phyloP scores from a whole-genome alignment of 23 tunicate species.

The Styela clava region DNA sequence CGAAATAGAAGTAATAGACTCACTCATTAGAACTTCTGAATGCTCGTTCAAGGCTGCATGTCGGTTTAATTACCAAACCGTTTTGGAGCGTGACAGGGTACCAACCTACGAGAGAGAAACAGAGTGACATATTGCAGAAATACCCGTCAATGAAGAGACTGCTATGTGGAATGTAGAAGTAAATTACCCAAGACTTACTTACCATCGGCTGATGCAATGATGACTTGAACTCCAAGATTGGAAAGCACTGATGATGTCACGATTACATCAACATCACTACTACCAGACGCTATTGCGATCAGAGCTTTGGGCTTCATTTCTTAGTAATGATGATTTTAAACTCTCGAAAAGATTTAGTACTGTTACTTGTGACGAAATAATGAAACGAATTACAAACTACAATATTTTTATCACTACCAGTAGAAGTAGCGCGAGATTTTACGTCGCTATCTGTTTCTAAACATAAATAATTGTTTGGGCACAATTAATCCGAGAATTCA shows the following conservation, averaged over 20 bases:
- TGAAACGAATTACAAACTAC: no score
- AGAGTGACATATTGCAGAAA: neutral
- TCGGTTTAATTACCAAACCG: constrained; percentile 36
- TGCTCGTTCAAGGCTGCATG: constrained; percentile 33
- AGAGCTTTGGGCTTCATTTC: constrained; percentile 12
- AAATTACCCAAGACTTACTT: neutral
- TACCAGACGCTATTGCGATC: constrained; percentile 36
- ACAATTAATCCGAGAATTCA: no score
- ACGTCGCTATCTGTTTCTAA: no score
- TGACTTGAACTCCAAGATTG: constrained; percentile 28
- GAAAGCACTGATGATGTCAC: constrained; percentile 17
- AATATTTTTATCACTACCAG: no score
- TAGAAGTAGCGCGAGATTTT: no score
- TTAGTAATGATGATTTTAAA: no score
- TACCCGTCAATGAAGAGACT: neutral
- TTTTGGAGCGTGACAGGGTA: constrained; percentile 31
- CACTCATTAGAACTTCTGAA: neutral
- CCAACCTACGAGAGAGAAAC: constrained; percentile 27
- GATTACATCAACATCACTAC: constrained; percentile 46
- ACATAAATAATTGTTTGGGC: no score
- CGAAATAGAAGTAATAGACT: no score
- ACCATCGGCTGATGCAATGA: constrained; percentile 46
- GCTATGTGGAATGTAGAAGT: no score
- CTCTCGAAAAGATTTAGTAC: no score
- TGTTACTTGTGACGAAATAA: neutral